Base-by-base conservation (phyloP, 2,888 invertebrate species). In the Apodemia mormo region DNA sequence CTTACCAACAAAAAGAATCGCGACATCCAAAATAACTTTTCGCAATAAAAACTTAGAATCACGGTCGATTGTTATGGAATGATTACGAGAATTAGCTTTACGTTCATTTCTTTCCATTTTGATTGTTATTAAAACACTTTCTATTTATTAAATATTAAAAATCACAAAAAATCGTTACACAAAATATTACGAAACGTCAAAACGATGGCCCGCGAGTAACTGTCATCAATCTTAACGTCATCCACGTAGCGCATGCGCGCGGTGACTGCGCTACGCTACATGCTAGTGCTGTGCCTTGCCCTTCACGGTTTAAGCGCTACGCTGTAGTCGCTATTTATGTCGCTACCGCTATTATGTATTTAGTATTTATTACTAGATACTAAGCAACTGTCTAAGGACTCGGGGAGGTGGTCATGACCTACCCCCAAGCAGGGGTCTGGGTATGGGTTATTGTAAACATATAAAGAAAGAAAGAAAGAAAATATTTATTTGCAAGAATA, bases 1-100 rank as follows among this genome's bases (percentile, higher is more conserved):
- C 96, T 96, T 89, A 96, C 96, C 95, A 83, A 95, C 94, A 81
- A 95, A 93, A 72, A 96, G 82, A 79, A 96, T 94, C 72, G 94
- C 79, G 79, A 96, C 92, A 92, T 96, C 96, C 83, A 96, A 87
- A 76, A 95, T 82, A 77, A 96, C 94, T 91, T 96, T 96, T 81
- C 94, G 93, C 80, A 96, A 83, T 80, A 95, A 89, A 78, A 90
- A 88, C 83, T 89, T 94, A 64, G 94, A 91, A 77, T 94, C 94
- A 80, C 93, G 91, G 81, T 95, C 95, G 89, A 94, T 93, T 66
- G 88, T 88, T 73, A 88, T 84, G 30, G 88, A 85, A 78, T 89
- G 87, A 69, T 79, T 84, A 74, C 90, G 89, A 72, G 86, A 85
- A 77, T 87, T 90, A 9, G 83, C 78, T 84, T 89, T 90, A 40